Conservation (phyloP, 2,113 vertebrate genomes). For the Corydoras maculifer region DNA sequence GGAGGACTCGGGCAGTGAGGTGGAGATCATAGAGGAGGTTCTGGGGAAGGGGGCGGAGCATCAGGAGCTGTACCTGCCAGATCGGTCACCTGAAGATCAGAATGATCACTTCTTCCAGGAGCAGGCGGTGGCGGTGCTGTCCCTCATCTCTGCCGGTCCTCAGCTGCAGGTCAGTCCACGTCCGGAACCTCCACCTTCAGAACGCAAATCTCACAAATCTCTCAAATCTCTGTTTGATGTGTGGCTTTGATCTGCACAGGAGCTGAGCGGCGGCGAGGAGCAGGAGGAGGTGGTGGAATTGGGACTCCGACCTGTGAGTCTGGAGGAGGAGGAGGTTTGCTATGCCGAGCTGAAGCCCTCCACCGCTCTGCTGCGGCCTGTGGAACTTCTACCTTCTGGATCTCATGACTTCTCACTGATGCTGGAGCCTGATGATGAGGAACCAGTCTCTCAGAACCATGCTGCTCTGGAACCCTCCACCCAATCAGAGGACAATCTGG, state of each 20-base stretch:
- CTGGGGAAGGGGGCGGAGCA: conserved; percentile 55
- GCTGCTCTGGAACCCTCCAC: background rate
- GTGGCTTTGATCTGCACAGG: conserved; percentile 49
- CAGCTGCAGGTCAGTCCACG: conserved; percentile 54
- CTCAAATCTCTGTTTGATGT: conserved; percentile 43
- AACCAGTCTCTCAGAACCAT: conserved; percentile 7
- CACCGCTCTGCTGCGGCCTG: conserved; percentile 62
- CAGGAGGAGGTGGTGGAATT: conserved; percentile 47
- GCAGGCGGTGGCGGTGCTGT: conserved; percentile 54
- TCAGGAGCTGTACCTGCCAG: conserved; percentile 49
- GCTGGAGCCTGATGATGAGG: conserved; percentile 75
- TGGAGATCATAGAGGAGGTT: conserved; percentile 67
- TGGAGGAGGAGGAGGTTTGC: conserved; percentile 48
- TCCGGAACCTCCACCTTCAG: too few relatives aligned
- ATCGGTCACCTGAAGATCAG: conserved; percentile 41
- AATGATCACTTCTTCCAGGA: conserved; percentile 54
- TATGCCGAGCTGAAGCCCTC: conserved; percentile 66
- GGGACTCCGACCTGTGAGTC: conserved; percentile 45
- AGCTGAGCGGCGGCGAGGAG: conserved; percentile 40
- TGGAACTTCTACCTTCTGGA: conserved; percentile 58
- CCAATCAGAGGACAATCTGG: too few relatives aligned
- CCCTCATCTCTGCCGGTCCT: conserved; percentile 48
- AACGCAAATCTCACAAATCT: too few relatives aligned
- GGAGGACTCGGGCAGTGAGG: conserved; percentile 63
- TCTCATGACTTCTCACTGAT: conserved; percentile 78